These are phyloP conservation scores for Eutrigla gurnardus DNA, from an alignment of 2,797 vertebrate genomes.

Conservation along the genomic window DNA sequence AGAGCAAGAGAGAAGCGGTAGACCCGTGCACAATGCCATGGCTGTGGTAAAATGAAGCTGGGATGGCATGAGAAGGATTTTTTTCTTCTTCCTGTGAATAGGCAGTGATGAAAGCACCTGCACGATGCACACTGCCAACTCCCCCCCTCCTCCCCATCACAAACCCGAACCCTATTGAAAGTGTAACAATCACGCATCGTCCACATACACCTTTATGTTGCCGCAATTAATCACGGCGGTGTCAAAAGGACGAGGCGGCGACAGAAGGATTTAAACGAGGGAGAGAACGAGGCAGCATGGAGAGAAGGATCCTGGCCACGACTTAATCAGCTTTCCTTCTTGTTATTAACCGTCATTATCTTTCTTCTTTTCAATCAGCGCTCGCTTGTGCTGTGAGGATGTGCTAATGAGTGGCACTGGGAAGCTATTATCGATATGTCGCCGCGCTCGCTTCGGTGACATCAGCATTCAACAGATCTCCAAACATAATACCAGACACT, in stretches of 20 bases:
- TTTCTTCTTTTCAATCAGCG: constrained; percentile 82
- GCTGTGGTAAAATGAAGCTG: constrained; percentile 50
- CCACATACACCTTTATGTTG: constrained; percentile 71
- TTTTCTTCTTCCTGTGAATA: constrained; percentile 68
- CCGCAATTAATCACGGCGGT: constrained; percentile 75
- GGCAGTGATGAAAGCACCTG: constrained; percentile 79
- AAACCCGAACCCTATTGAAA: constrained; percentile 60
- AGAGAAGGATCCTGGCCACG: constrained; percentile 58
- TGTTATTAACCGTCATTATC: constrained; percentile 83
- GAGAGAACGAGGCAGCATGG: constrained; percentile 30
- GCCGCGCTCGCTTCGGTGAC: constrained; percentile 64
- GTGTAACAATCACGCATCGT: constrained; percentile 64
- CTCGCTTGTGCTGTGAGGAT: constrained; percentile 78
- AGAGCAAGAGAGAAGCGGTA: constrained; percentile 42
- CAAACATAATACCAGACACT: constrained; percentile 67
- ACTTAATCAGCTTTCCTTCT: constrained; percentile 79
- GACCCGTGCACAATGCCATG: constrained; percentile 45
- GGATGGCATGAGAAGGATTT: constrained; percentile 50
- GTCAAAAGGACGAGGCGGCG: constrained; percentile 74
- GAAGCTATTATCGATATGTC: constrained; percentile 77
- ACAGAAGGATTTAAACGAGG: constrained; percentile 58
- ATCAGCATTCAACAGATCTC: constrained; percentile 70
- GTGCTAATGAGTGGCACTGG: constrained; percentile 76
- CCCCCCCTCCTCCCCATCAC: constrained; percentile 48
- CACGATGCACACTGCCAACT: constrained; percentile 54